These are phyloP conservation scores for Pituophis catenifer DNA, from an alignment of 2,113 vertebrate genomes.

Conservation along the genomic window DNA sequence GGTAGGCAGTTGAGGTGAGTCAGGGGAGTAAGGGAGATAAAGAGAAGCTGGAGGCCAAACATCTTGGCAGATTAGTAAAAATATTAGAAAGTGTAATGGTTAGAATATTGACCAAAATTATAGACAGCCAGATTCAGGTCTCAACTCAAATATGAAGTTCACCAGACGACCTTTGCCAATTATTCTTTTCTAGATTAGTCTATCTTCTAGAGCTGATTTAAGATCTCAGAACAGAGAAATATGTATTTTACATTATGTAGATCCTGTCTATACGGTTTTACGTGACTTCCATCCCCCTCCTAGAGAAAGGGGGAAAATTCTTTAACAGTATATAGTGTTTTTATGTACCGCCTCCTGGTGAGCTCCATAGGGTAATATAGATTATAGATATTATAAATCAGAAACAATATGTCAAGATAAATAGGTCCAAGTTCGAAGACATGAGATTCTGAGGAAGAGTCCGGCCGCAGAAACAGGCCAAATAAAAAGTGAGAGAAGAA, in stretches of 20 bases:
- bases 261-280: background rate
- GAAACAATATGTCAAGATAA: background rate
- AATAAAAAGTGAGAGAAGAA: background rate
- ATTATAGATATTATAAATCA: background rate
- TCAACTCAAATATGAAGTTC: background rate
- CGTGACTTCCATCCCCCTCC: background rate
- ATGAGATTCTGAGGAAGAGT: background rate
- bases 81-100: background rate
- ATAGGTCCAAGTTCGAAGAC: background rate
- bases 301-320: background rate
- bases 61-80: background rate
- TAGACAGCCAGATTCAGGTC: background rate
- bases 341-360: background rate
- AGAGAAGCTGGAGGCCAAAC: background rate
- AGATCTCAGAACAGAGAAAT: background rate
- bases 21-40: background rate
- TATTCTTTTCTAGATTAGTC: background rate
- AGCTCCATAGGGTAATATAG: background rate
- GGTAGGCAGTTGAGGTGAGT: background rate
- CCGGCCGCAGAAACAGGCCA: background rate
- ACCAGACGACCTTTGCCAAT: background rate
- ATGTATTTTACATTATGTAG: background rate
- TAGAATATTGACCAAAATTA: background rate
- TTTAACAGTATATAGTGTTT: background rate
- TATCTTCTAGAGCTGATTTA: background rate